phyloP scores from a whole-genome alignment of 2,113 vertebrate genomes.

The Macrotis lagotis region DNA sequence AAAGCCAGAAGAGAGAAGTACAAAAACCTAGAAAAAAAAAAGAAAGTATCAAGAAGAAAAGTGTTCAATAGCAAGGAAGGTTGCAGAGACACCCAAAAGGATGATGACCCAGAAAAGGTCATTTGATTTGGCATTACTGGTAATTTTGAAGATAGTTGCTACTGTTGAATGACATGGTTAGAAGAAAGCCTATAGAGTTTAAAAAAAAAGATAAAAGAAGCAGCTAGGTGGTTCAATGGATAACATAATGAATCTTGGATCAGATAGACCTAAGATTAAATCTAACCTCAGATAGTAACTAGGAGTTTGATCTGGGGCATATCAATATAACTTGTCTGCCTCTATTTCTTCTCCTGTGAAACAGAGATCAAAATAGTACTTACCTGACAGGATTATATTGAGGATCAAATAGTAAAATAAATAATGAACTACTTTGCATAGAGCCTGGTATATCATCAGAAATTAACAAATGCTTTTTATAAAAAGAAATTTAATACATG shows the following conservation, averaged over 20 bases:
- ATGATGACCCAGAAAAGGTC: background rate
- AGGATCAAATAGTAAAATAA: background rate
- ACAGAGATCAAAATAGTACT: background rate
- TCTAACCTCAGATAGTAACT: background rate
- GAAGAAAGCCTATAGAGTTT: background rate
- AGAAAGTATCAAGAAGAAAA: background rate
- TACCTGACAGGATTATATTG: background rate
- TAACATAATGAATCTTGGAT: background rate
- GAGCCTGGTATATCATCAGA: background rate
- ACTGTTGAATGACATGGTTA: background rate
- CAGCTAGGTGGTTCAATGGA: background rate
- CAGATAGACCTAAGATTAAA: background rate
- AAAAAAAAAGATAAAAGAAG: background rate
- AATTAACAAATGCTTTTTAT: background rate
- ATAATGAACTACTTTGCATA: background rate
- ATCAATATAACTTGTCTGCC: background rate
- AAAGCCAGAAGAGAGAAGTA: background rate
- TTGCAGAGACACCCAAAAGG: background rate
- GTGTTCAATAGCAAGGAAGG: background rate
- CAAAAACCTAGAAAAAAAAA: background rate
- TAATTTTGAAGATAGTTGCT: background rate
- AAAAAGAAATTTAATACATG: background rate
- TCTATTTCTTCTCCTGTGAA: background rate
- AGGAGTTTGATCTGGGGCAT: background rate
- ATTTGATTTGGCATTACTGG: background rate